Evolutionary conservation across 2,888 invertebrate genomes (phyloP), one percentile per base, ranked within the genome.

Genomic region (Latheticus oryzae): DNA sequence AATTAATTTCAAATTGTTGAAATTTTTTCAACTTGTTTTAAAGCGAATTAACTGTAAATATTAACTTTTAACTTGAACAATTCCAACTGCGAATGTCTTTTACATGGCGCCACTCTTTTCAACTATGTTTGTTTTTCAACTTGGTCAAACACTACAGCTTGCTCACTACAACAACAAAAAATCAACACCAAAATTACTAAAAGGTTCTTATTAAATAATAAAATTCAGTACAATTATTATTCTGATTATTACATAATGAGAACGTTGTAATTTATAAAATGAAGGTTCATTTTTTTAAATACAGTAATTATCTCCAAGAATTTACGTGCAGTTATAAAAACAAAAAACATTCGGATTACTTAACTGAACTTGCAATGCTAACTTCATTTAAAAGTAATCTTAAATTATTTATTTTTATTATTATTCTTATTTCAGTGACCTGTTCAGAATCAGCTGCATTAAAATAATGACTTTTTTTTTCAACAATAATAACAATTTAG

Each of bases 281-380:
- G 26, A 42, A 42, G 42, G n/a, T 42, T 13, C 28, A 42, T 28
- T 42, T 42, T 11, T 42, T 24, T 24, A 42, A 42, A 28, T 42
- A 5, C 28, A 16, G 11, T 42, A 28, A 42, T 42, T 42, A 42
- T 15, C n/a, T 26, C 8, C 3, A 28, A 42, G 42, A 13, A 42
- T 28, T 42, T 16, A 42, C 5, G 17, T 42, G n/a, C n/a, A n/a
- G n/a, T n/a, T n/a, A n/a, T n/a, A n/a, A n/a, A n/a, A n/a, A n/a
- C 13, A 42, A 42, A 42, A 28, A 42, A 5, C 7, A 16, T 13
- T 33, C 5, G 7, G 5, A 5, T 35, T n/a, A 17, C n/a, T n/a
- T 3, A 32, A 32, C 32, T 5, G 32, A 32, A 32, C 12, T 32
- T 5, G 21, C 13, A 4, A 16, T 13, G 4, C 5, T 11, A 13